phyloP scores from a whole-genome alignment of 1,140 invertebrate species.

The Drosophila bifasciata region DNA sequence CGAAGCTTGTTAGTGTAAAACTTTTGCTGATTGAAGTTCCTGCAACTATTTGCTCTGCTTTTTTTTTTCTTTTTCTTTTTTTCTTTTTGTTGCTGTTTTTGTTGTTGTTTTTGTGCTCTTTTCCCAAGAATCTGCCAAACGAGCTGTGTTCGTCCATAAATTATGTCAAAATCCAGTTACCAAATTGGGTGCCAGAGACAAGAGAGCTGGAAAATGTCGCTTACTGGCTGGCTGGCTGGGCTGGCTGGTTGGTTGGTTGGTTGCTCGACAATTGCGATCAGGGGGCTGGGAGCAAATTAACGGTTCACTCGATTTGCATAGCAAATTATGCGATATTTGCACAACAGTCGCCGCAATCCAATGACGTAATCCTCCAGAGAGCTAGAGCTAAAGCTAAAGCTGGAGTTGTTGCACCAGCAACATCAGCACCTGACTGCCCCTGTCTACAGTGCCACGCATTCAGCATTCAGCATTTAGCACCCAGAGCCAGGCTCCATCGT shows the following conservation, averaged over 20 bases:
- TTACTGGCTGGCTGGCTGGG: constrained; percentile 44
- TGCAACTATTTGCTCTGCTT: constrained; percentile 48
- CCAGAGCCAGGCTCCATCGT: constrained; percentile 26
- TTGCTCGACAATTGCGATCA: constrained; percentile 58
- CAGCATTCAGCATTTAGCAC: background rate
- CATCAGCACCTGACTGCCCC: constrained; percentile 13
- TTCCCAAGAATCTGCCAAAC: constrained; percentile 31
- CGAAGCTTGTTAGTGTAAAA: constrained; percentile 67
- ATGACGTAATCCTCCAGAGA: constrained; percentile 52
- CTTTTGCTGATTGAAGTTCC: constrained; percentile 70
- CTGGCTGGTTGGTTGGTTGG: constrained; percentile 40
- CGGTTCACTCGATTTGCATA: constrained; percentile 77
- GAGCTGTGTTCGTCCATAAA: constrained; percentile 56
- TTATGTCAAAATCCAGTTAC: constrained; percentile 80
- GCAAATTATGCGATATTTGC: constrained; percentile 81
- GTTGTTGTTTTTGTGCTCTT: background rate
- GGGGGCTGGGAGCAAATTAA: constrained; percentile 68
- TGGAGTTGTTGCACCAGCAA: constrained; percentile 8
- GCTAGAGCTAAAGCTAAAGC: constrained; percentile 24
- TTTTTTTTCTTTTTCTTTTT: background rate
- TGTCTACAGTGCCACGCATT: constrained; percentile 48
- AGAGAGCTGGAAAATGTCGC: constrained; percentile 55
- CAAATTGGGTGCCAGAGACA: constrained; percentile 74
- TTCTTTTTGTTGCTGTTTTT: background rate
- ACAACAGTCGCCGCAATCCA: constrained; percentile 51